These are phyloP conservation scores for Hydriomena furcata DNA, from an alignment of 2,888 invertebrate genomes.

Conservation along the genomic window DNA sequence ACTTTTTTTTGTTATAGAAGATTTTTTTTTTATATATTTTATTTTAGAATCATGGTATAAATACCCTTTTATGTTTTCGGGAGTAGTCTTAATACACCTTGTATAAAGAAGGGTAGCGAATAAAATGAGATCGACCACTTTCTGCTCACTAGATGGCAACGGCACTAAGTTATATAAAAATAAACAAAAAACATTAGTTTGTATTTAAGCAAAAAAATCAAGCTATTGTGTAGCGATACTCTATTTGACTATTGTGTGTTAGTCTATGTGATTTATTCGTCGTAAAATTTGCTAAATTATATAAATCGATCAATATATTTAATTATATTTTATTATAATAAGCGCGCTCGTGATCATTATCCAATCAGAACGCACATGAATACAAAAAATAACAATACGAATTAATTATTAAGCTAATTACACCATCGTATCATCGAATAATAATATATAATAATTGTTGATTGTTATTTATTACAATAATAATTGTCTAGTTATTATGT, in stretches of 20 bases:
- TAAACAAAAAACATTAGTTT: conserved; percentile 37
- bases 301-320: conserved; percentile 30
- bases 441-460: too few relatives aligned
- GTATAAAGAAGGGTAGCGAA: too few relatives aligned
- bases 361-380: conserved; percentile 70
- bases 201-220: conserved; percentile 43
- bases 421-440: conserved; percentile 77
- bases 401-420: conserved; percentile 66
- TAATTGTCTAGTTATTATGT: conserved; percentile 75
- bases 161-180: conserved; percentile 23
- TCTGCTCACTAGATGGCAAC: conserved; percentile 25
- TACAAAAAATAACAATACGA: conserved; percentile 59
- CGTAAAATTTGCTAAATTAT: conserved; percentile 31
- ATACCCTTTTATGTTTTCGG: too few relatives aligned
- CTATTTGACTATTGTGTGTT: conserved; percentile 48
- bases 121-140: background rate
- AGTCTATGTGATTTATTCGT: conserved; percentile 49
- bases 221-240: conserved; percentile 50
- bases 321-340: conserved; percentile 37
- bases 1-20: too few relatives aligned
- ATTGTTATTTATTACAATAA: conserved; percentile 72
- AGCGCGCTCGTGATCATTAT: conserved; percentile 60
- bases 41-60: too few relatives aligned
- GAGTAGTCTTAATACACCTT: too few relatives aligned
- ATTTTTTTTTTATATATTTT: too few relatives aligned